Conservation (phyloP, 1,140 invertebrate species). For the Diachasmimorpha longicaudata region DNA sequence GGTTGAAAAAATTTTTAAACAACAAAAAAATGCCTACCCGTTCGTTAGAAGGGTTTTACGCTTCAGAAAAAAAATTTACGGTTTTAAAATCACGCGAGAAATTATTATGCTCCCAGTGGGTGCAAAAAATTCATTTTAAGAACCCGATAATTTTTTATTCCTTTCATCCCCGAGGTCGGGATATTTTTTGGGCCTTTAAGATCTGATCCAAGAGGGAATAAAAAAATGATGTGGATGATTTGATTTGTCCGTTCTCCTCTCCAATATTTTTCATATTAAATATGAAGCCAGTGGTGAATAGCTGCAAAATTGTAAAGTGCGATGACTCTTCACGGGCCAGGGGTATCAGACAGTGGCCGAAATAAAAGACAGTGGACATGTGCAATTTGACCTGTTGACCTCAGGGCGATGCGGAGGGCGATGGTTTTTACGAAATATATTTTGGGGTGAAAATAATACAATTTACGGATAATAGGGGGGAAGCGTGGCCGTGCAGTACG, state of each 20-base stretch:
- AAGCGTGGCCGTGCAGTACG: neutral
- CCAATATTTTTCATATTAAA: neutral
- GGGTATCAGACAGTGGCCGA: slow-evolving; percentile 41
- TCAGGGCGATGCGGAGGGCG: slow-evolving; percentile 18
- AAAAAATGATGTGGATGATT: too few species aligned
- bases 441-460: slow-evolving; percentile 65
- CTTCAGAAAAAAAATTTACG: slow-evolving; percentile 60
- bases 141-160: neutral
- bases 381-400: slow-evolving; percentile 63
- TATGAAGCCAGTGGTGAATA: neutral
- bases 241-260: too few species aligned
- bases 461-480: slow-evolving; percentile 61
- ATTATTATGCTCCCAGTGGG: slow-evolving; percentile 51
- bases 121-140: slow-evolving; percentile 1
- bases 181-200: too few species aligned
- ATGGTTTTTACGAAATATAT: slow-evolving; percentile 48
- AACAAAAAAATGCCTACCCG: slow-evolving; percentile 21
- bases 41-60: slow-evolving; percentile 36
- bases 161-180: too few species aligned
- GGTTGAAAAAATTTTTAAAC: neutral
- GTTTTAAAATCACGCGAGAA: slow-evolving; percentile 64
- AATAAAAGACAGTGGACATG: slow-evolving; percentile 53
- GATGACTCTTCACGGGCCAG: slow-evolving; percentile 33
- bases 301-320: slow-evolving; percentile 26
- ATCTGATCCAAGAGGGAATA: too few species aligned